Conservation (phyloP, 1,140 invertebrate species). For the Drosophila kepulauana region DNA sequence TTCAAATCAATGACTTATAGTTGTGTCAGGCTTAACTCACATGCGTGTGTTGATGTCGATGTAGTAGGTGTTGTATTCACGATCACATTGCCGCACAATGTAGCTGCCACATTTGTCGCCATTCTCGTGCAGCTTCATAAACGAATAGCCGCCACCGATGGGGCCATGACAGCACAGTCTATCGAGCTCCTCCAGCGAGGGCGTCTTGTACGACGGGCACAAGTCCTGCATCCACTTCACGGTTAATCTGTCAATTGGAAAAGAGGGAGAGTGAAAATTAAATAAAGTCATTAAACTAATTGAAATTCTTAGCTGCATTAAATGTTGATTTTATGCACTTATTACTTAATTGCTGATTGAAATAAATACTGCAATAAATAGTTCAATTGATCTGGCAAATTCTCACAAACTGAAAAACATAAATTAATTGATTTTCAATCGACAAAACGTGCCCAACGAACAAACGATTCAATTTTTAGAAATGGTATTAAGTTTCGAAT, state of each 20-base stretch:
- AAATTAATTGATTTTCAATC: too few relatives aligned
- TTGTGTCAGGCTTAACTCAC: constrained; percentile 43
- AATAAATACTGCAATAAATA: too few relatives aligned
- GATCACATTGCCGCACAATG: constrained; percentile 92
- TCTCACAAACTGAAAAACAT: too few relatives aligned
- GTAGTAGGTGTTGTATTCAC: constrained; percentile 91
- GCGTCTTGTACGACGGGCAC: constrained; percentile 91
- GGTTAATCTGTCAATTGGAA: constrained; percentile 87
- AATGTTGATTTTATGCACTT: too few relatives aligned
- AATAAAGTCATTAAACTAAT: background rate
- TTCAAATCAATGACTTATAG: background rate
- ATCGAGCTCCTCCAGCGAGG: constrained; percentile 90
- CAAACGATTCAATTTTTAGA: too few relatives aligned
- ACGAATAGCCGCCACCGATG: constrained; percentile 93
- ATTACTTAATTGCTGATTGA: too few relatives aligned
- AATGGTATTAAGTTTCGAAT: too few relatives aligned
- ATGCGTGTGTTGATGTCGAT: constrained; percentile 91
- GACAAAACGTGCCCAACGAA: too few relatives aligned
- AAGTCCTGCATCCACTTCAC: constrained; percentile 96
- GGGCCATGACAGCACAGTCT: constrained; percentile 94
- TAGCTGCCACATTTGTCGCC: constrained; percentile 91
- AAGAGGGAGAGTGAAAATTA: background rate
- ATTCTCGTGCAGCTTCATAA: constrained; percentile 92
- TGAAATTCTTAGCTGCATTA: background rate
- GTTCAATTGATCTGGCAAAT: too few relatives aligned